Evolutionary conservation across 2,113 vertebrate species (phyloP), one percentile per base, ranked within the genome.

Genomic region (Clupea harengus): DNA sequence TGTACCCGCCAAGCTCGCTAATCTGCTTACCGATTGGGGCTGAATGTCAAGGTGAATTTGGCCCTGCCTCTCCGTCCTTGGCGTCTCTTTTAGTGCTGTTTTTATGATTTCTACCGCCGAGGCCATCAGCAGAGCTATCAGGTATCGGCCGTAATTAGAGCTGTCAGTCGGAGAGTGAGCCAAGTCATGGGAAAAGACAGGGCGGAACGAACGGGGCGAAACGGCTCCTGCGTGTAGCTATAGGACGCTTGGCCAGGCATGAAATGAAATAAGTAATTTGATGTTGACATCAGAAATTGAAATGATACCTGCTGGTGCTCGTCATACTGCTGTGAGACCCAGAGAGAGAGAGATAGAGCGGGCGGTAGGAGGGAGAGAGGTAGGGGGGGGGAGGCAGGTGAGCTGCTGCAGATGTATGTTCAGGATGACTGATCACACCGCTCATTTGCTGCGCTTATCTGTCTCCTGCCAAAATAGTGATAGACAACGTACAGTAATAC

Each of bases 221-320:
- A 95, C 96, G 93, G 96, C 97, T 97, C 96, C 95, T 95, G 94
- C 93, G 91, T 97, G 97, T 98, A 97, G 96, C 97, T 97, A 96
- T 96, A 95, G 94, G 95, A 96, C 95, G 97, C 97, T 98, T 97
- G 96, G 92, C 96, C 96, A 96, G 97, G 97, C 97, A 97, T 97
- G 97, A 99, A 98, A 99, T 99, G 95, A 97, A 98, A 99, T 97
- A 97, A 97, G 97, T 97, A 96, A 97, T 99, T 97, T 98, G 96
- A 97, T 97, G 97, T 97, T 97, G 96, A 97, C 97, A 96, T 97
- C 95, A 97, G 96, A 96, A 98, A 98, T 98, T 96, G 96, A 97
- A 99, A 97, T 96, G 96, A 98, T 98, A 97, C 96, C 96, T 94
- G 94, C 95, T 96, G 96, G 96, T 97, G 96, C 92, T 95, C 95